phyloP scores from a whole-genome alignment of 2,797 vertebrate species.

The Erithacus rubecula region DNA sequence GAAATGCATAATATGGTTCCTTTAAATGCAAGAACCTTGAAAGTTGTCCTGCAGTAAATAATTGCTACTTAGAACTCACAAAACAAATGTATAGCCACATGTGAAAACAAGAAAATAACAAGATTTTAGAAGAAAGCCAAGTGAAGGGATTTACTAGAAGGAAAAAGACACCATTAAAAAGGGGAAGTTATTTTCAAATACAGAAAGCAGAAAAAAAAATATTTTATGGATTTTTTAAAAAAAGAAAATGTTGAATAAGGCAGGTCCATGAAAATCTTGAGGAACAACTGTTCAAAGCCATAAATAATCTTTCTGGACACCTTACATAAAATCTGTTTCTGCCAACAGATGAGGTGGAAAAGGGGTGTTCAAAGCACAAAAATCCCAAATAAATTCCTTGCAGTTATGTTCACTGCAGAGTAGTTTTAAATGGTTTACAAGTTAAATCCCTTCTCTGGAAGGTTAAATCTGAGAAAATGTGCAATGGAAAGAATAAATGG shows the following conservation, averaged over 20 bases:
- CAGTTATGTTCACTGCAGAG: neutral
- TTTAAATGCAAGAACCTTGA: neutral
- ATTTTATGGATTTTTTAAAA: neutral
- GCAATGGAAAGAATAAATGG: neutral
- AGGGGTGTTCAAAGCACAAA: neutral
- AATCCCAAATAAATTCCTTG: neutral
- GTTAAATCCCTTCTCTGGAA: neutral
- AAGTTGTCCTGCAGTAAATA: neutral
- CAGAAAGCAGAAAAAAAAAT: neutral
- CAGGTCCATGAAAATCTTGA: neutral
- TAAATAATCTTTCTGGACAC: neutral
- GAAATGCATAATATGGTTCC: neutral
- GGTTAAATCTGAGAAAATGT: neutral
- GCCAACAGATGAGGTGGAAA: neutral
- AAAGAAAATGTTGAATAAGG: neutral
- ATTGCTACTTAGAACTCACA: neutral
- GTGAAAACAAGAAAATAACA: neutral
- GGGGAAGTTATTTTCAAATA: neutral
- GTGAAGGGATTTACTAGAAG: neutral
- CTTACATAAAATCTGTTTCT: neutral
- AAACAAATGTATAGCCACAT: neutral
- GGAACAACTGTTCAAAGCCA: neutral
- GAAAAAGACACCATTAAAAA: neutral
- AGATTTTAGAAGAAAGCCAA: neutral
- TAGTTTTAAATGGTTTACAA: neutral